Evolutionary conservation across 1,140 invertebrate genomes (phyloP), one percentile per base, ranked within the genome.

Genomic region (Drosophila seguyi): DNA sequence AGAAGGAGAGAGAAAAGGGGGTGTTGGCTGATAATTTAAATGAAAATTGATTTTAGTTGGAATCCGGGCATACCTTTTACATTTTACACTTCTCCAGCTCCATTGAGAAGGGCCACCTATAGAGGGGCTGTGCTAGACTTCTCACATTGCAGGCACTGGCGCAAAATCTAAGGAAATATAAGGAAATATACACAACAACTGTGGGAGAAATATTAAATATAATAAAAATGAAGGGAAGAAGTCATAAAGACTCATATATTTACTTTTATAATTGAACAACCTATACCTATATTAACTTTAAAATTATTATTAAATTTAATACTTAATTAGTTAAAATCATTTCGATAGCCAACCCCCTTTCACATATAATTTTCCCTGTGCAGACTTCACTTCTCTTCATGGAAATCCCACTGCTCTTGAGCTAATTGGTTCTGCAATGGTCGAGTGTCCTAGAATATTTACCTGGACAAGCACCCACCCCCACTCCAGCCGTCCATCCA

Each of bases 361-460:
- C n/a, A 18, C 61, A 4, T 6, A 16, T 16, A 18, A 29, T 36
- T 41, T 59, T 22, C 20, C 22, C 14, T 13, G 53, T 56, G 34
- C 53, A 39, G 10, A 1, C 55, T 31, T 16, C 57, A 16, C 27
- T 20, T 39, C 41, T n/a, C 36, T 0, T 25, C 38, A 18, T 38
- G n/a, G 16, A 6, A 44, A 34, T n/a, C 41, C 31, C 48, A 41
- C 29, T 52, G 44, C 68, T 71, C 59, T 84, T 34, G 69, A 68
- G 75, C 75, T 86, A 86, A 86, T 86, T 86, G 82, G 74, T 81
- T 79, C 59, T 79, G 81, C 75, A 82, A 61, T 62, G 62, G 71
- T 65, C 62, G 48, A 68, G 74, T 41, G 68, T 60, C 58, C 42
- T 71, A 42, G 75, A 62, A 73, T 71, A 59, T 79, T 79, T 58